These are phyloP conservation scores for Poicephalus meyeri DNA, from an alignment of 2,113 vertebrate species.

Conservation along the genomic window DNA sequence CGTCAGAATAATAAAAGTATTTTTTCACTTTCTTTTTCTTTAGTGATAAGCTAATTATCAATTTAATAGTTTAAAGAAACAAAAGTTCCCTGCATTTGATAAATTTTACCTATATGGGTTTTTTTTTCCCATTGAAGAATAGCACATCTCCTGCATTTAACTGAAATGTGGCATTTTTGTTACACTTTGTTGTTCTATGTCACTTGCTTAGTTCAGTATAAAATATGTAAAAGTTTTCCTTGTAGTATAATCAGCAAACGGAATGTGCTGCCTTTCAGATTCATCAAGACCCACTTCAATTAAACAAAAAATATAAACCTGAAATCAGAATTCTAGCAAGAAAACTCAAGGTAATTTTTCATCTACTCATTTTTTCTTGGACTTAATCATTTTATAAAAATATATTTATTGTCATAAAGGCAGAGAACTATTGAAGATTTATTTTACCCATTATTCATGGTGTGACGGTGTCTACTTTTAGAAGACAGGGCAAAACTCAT, in stretches of 20 bases:
- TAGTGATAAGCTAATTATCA: not conserved
- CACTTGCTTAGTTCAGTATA: not conserved
- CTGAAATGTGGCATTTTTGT: not conserved
- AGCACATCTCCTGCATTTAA: not conserved
- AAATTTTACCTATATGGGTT: not conserved
- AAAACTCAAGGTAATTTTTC: not conserved
- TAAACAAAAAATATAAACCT: not conserved
- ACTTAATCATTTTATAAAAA: not conserved
- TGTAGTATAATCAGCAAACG: not conserved
- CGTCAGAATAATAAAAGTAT: not conserved
- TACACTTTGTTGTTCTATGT: not conserved
- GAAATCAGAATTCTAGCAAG: not conserved
- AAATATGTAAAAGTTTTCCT: not conserved
- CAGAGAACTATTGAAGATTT: not conserved
- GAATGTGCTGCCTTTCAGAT: not conserved
- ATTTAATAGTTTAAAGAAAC: not conserved
- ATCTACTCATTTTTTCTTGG: not conserved
- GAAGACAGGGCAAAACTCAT: not conserved
- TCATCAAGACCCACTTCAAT: not conserved
- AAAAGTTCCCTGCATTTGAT: not conserved
- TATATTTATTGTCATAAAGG: not conserved
- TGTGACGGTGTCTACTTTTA: not conserved
- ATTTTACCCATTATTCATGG: not conserved
- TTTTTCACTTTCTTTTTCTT: not conserved
- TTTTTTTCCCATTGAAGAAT: not conserved